Conservation (phyloP, 2,888 invertebrate genomes). For the Heliconius sara region DNA sequence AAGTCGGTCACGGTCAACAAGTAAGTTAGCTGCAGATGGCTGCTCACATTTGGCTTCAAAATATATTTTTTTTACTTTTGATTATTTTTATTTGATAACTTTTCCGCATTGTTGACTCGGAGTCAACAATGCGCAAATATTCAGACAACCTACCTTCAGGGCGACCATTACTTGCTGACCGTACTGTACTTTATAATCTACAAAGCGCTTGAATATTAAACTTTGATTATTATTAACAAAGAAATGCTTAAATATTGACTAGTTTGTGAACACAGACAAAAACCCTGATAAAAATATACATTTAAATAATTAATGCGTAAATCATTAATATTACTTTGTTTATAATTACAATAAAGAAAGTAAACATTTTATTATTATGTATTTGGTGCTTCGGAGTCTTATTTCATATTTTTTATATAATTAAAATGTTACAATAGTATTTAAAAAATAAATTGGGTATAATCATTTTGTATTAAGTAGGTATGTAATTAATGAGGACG, state of each 20-base stretch:
- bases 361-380: slow-evolving; percentile 26
- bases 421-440: slow-evolving; percentile 2
- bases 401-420: slow-evolving; percentile 25
- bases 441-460: slow-evolving; percentile 6
- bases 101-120: too few relatives aligned
- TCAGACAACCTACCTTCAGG: too few relatives aligned
- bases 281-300: slow-evolving; percentile 64
- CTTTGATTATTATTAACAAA: slow-evolving; percentile 8
- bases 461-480: too few relatives aligned
- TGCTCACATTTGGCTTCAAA: too few relatives aligned
- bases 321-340: slow-evolving; percentile 42
- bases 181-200: slow-evolving; percentile 37
- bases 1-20: too few relatives aligned
- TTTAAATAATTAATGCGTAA: slow-evolving; percentile 45
- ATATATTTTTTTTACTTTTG: too few relatives aligned
- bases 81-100: too few relatives aligned
- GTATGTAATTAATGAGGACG: too few relatives aligned
- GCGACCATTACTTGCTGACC: too few relatives aligned
- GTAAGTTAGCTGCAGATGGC: too few relatives aligned
- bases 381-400: slow-evolving; percentile 37
- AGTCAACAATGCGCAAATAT: too few relatives aligned
- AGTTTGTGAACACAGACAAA: slow-evolving; percentile 62
- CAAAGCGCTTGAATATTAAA: slow-evolving; percentile 40
- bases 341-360: slow-evolving; percentile 7
- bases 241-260: slow-evolving; percentile 48